These are phyloP conservation scores for Arizona elegans DNA, from an alignment of 2,113 vertebrate genomes.

Conservation along the genomic window DNA sequence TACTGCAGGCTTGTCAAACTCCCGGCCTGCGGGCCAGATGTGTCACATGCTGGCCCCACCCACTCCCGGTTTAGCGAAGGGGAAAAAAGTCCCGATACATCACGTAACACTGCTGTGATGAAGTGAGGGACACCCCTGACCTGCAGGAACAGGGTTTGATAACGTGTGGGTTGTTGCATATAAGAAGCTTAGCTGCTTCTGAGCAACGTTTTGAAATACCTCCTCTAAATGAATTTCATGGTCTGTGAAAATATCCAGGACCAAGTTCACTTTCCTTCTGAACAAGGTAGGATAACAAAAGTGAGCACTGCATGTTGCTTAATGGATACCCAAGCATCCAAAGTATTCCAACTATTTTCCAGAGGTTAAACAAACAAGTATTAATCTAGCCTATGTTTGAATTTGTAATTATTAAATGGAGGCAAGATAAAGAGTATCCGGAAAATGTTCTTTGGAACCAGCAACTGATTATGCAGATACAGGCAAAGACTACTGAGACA, in stretches of 20 bases:
- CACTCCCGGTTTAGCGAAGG: no score
- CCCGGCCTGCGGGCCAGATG: no score
- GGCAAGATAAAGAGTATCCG: slow-evolving; percentile 46
- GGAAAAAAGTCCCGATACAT: no score
- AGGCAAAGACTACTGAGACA: neutral
- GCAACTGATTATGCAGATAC: neutral
- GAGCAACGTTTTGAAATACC: neutral
- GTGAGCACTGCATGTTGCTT: slow-evolving; percentile 30
- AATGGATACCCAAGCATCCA: slow-evolving; percentile 27
- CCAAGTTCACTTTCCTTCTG: slow-evolving; percentile 47
- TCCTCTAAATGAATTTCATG: slow-evolving; percentile 8
- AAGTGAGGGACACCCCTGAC: no score
- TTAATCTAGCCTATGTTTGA: slow-evolving; percentile 46
- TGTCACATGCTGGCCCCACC: no score
- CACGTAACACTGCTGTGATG: no score
- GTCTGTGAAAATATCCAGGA: slow-evolving; percentile 37
- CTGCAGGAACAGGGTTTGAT: neutral
- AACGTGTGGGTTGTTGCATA: neutral
- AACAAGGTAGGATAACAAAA: slow-evolving; percentile 33
- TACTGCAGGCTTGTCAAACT: no score
- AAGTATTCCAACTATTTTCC: slow-evolving; percentile 58
- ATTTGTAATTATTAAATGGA: slow-evolving; percentile 54
- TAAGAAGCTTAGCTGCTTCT: neutral
- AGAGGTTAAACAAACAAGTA: slow-evolving; percentile 37
- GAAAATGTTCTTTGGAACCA: slow-evolving; percentile 40